These are phyloP conservation scores for Sinosuthora webbiana DNA, from an alignment of 2,113 vertebrate genomes.

Conservation along the genomic window DNA sequence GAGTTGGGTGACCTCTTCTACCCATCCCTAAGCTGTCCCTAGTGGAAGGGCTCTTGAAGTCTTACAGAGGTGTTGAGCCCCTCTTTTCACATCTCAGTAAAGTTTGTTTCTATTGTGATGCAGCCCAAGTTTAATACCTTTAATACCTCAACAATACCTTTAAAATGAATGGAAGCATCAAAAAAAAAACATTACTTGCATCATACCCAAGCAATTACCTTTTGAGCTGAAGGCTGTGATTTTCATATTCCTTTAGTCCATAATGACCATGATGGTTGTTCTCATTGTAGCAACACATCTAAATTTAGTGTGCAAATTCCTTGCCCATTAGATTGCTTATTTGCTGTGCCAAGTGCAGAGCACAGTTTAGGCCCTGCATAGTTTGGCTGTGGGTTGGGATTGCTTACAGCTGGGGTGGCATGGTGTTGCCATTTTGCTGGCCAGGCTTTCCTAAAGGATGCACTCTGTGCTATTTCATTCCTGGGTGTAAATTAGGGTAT, in stretches of 20 bases:
- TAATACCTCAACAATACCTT: not conserved
- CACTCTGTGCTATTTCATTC: not conserved
- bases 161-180: not conserved
- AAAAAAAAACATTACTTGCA: not conserved
- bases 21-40: rapidly evolving
- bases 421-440: not conserved
- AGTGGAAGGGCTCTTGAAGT: not conserved
- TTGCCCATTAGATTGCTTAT: not conserved
- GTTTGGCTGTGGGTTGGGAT: not conserved
- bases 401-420: not conserved
- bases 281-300: not conserved
- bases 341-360: conserved; percentile 6
- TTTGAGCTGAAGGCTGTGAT: not conserved
- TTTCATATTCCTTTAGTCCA: not conserved
- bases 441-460: not conserved
- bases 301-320: conserved; percentile 22
- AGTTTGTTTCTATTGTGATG: not conserved
- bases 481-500: not conserved
- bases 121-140: not conserved
- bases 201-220: not conserved
- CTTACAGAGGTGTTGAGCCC: not conserved
- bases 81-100: not conserved
- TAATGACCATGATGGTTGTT: not conserved
- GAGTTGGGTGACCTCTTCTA: not conserved
- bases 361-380: not conserved